These are phyloP conservation scores for Caracal caracal DNA, from an alignment of 2,113 vertebrate species.

Conservation along the genomic window DNA sequence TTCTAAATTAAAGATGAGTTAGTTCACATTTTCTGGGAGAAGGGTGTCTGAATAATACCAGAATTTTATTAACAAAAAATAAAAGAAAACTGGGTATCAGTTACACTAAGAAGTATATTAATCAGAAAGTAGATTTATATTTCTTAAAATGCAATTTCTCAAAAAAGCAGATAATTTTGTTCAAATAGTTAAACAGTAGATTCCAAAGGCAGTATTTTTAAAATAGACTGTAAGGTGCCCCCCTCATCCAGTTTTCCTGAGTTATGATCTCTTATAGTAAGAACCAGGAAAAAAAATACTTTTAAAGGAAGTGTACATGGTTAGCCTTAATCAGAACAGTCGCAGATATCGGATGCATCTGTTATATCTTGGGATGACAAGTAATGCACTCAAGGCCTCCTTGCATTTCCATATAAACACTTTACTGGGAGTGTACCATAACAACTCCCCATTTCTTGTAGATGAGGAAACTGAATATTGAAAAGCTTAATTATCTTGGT, in stretches of 20 bases:
- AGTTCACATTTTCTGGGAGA: neutral
- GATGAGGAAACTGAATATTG: neutral
- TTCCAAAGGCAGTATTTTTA: neutral
- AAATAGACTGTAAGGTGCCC: neutral
- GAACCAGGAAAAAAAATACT: neutral
- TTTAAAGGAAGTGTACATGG: neutral
- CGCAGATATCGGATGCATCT: neutral
- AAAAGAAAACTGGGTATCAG: neutral
- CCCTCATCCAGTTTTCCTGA: neutral
- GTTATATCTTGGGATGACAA: neutral
- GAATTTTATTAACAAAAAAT: neutral
- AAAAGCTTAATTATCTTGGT: neutral
- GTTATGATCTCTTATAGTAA: neutral
- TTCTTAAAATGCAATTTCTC: neutral
- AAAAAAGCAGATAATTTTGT: neutral
- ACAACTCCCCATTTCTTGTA: neutral
- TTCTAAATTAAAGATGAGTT: neutral
- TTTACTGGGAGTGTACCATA: neutral
- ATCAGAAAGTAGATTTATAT: neutral
- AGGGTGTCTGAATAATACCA: neutral
- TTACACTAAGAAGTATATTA: neutral
- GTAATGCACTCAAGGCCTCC: neutral
- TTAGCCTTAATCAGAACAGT: neutral
- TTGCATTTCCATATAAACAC: neutral
- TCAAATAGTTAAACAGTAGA: neutral